Conservation (phyloP, 2,797 vertebrate species). For the Pipistrellus pipistrellus region DNA sequence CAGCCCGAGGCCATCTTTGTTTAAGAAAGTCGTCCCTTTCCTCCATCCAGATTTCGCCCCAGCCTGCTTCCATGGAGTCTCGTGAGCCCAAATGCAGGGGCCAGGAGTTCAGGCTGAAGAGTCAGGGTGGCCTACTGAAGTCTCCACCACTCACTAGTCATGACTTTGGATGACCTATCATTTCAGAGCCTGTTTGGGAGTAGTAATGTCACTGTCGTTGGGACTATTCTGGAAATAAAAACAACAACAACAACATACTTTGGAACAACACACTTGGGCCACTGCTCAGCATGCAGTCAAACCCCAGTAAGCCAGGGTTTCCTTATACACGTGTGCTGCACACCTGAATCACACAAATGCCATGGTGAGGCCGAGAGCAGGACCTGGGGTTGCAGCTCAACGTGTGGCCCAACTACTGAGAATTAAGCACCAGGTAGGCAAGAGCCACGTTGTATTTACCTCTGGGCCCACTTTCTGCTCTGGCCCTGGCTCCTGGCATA, state of each 20-base stretch:
- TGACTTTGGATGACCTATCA: neutral
- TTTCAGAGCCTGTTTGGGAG: neutral
- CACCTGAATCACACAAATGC: neutral
- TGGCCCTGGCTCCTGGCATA: neutral
- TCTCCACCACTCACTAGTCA: neutral
- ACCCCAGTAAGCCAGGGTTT: neutral
- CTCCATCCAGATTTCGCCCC: neutral
- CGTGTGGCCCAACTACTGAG: neutral
- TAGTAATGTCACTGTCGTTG: neutral
- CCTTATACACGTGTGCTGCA: neutral
- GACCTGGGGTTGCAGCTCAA: neutral
- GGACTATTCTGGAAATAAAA: neutral
- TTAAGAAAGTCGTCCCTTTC: neutral
- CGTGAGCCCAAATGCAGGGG: neutral
- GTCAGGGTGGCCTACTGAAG: neutral
- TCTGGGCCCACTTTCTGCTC: neutral
- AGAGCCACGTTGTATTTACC: neutral
- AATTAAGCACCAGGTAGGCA: fast-evolving
- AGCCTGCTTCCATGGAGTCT: neutral
- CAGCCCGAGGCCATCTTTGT: neutral
- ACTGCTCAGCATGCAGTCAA: too few species aligned
- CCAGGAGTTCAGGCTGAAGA: neutral
- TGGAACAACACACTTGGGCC: neutral
- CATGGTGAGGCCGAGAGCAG: neutral
- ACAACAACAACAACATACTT: neutral